These are phyloP conservation scores for Cirrhinus mrigala DNA, from an alignment of 2,797 vertebrate species.

Conservation along the genomic window DNA sequence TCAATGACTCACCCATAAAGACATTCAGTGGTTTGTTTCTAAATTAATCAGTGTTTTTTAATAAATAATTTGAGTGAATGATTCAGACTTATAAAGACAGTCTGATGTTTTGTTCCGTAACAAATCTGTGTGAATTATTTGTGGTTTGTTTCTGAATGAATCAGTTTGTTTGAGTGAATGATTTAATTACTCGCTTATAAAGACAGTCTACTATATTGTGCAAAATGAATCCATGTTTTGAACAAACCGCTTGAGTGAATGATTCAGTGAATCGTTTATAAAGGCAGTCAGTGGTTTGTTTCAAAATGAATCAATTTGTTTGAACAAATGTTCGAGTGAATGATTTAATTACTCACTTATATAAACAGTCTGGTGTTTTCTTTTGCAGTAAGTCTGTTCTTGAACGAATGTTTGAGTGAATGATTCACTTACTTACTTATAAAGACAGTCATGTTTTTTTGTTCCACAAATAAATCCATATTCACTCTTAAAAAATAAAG, in stretches of 20 bases:
- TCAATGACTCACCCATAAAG: neutral
- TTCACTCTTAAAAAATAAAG: too few relatives aligned
- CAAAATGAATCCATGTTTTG: neutral
- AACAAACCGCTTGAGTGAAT: neutral
- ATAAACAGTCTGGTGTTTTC: neutral
- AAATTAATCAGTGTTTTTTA: too few relatives aligned
- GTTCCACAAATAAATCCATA: neutral
- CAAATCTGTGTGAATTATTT: too few relatives aligned
- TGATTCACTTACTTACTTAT: neutral
- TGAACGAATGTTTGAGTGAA: neutral
- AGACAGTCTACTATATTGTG: neutral
- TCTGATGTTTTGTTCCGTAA: too few relatives aligned
- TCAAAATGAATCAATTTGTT: neutral
- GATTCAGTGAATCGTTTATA: neutral
- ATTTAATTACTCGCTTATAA: neutral
- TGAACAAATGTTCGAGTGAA: neutral
- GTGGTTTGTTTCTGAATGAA: neutral
- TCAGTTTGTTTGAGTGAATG: neutral
- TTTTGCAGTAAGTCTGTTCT: neutral
- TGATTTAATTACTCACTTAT: neutral
- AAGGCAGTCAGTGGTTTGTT: neutral
- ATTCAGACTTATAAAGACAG: neutral
- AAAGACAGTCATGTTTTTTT: neutral
- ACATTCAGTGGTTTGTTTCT: neutral
- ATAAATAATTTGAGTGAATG: neutral